phyloP scores from a whole-genome alignment of 2,113 vertebrate species.

The Sitta europaea region DNA sequence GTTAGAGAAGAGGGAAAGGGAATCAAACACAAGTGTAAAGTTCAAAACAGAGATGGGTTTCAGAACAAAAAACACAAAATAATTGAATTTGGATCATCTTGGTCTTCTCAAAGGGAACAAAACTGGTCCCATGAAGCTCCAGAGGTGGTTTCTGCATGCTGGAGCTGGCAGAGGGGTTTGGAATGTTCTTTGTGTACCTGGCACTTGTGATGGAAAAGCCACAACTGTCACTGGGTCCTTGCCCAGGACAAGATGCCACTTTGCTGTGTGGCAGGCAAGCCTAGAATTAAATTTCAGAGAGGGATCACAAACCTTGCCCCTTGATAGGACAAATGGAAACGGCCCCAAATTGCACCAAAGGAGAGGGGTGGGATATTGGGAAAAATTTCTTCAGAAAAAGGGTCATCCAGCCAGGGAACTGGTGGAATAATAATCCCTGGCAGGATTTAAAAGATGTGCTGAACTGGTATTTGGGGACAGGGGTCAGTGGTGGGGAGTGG shows the following conservation, averaged over 20 bases:
- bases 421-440: background rate
- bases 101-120: background rate
- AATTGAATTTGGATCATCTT: background rate
- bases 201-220: background rate
- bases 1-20: background rate
- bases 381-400: background rate
- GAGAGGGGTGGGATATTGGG: background rate
- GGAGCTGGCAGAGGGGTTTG: background rate
- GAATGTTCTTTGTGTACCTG: background rate
- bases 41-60: background rate
- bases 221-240: background rate
- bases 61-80: background rate
- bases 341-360: background rate
- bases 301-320: background rate
- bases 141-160: background rate
- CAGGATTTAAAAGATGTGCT: background rate
- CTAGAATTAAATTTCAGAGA: background rate
- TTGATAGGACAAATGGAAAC: background rate
- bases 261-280: background rate
- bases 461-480: background rate
- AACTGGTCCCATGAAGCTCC: background rate
- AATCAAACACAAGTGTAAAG: background rate
- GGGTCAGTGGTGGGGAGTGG: background rate
- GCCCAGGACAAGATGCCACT: background rate
- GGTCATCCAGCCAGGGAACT: fast-evolving